Percentiles rank a stretch among this genome's conserved stretches.
Evolutionary conservation across 2,113 vertebrate genomes (phyloP).

Genomic region (Microtus pennsylvanicus): DNA sequence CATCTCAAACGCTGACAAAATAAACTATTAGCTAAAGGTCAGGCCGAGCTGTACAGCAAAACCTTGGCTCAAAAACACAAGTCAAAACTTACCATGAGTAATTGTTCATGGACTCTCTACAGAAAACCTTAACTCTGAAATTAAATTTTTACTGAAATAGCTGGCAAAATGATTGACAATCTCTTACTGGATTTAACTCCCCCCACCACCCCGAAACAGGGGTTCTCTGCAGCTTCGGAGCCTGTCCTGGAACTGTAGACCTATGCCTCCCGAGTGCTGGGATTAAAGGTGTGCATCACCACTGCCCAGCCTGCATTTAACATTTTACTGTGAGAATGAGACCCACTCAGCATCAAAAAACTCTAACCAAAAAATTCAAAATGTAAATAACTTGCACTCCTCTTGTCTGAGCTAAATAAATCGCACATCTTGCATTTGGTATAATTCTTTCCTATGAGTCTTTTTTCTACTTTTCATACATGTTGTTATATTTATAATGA

Average conservation of each 20-base stretch:
- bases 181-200: not conserved
- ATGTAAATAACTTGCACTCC: not conserved
- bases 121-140: slow-evolving; percentile 42
- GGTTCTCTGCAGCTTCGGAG: no score
- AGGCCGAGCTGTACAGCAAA: no score
- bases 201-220: no score
- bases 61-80: not conserved
- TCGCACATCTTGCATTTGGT: not conserved
- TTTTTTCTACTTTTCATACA: slow-evolving; percentile 27
- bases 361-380: not conserved
- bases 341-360: slow-evolving; percentile 30
- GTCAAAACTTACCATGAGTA: not conserved
- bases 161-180: slow-evolving; percentile 42
- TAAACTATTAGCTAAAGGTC: not conserved
- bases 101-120: not conserved
- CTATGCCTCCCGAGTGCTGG: no score
- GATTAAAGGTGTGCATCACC: no score
- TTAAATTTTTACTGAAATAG: slow-evolving; percentile 49
- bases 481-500: not conserved
- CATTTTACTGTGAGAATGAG: slow-evolving; percentile 15
- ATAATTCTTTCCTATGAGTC: not conserved
- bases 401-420: slow-evolving; percentile 37
- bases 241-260: no score
- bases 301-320: not conserved
- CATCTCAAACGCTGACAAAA: not conserved